A percentile compares a stretch with the other conserved stretches of the same genome.
Conservation (phyloP, 2,797 vertebrate species). For the Sebastes umbrosus region DNA sequence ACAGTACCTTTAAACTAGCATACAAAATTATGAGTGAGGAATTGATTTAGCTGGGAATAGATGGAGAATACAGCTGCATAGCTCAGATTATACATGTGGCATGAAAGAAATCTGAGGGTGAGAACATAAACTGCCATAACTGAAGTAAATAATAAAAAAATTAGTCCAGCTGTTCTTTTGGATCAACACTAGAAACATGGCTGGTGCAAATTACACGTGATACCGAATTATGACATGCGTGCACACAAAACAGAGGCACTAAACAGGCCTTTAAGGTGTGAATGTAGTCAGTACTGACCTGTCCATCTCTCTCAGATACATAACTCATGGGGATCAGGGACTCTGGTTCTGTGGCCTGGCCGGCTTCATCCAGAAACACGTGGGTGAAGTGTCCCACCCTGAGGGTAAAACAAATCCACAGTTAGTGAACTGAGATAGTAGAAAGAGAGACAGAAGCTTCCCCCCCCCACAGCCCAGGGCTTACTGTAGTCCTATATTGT, state of each 20-base stretch:
- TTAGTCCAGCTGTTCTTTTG: neutral
- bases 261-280: neutral
- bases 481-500: constrained; percentile 89
- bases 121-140: neutral
- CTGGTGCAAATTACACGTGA: neutral
- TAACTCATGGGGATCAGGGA: constrained; percentile 91
- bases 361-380: constrained; percentile 94
- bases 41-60: neutral
- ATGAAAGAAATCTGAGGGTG: neutral
- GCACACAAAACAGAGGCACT: neutral
- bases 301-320: constrained; percentile 88
- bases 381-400: constrained; percentile 96
- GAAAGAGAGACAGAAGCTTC: neutral
- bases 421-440: neutral
- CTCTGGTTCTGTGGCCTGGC: constrained; percentile 95
- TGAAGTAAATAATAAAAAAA: neutral
- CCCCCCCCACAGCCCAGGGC: neutral
- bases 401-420: neutral
- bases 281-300: constrained; percentile 78
- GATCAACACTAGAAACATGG: neutral
- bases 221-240: neutral
- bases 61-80: neutral
- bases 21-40: too few relatives aligned
- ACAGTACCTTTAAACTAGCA: too few relatives aligned
- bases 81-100: too few relatives aligned